Evolutionary conservation across 2,888 invertebrate species (phyloP).

Genomic region (Ametastegia equiseti): DNA sequence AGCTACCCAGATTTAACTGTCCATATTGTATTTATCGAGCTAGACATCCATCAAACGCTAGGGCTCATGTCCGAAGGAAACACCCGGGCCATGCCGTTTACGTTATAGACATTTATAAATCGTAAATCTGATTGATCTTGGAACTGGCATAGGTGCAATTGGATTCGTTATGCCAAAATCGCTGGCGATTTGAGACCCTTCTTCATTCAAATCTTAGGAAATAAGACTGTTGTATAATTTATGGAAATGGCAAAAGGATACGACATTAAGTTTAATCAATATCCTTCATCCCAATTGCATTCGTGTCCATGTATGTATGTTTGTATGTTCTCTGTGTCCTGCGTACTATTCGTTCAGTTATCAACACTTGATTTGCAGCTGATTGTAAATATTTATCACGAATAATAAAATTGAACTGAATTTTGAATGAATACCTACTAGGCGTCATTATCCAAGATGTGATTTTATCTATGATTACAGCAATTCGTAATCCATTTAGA

Average conservation of each 20-base stretch:
- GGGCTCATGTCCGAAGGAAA: constrained; percentile 68
- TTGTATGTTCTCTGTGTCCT: constrained; percentile 37
- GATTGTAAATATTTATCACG: background rate
- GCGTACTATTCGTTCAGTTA: constrained; percentile 7
- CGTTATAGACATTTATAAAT: constrained; percentile 63
- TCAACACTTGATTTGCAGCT: constrained; percentile 10
- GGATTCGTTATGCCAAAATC: background rate
- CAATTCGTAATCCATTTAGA: background rate
- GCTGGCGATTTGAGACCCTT: background rate
- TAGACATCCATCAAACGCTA: constrained; percentile 71
- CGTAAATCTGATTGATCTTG: background rate
- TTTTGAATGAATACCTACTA: background rate
- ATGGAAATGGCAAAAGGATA: background rate
- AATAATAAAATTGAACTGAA: background rate
- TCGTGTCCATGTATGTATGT: constrained; percentile 25
- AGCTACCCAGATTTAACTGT: constrained; percentile 71
- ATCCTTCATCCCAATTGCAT: background rate
- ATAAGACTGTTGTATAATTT: background rate
- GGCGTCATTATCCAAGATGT: background rate
- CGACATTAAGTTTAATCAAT: background rate
- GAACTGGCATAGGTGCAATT: background rate
- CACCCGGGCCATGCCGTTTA: constrained; percentile 67
- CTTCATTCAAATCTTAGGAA: background rate
- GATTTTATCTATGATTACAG: background rate
- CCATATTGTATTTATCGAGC: constrained; percentile 72